phyloP scores from a whole-genome alignment of 2,797 vertebrate genomes.

The Cynodonichthys magdalenae region DNA sequence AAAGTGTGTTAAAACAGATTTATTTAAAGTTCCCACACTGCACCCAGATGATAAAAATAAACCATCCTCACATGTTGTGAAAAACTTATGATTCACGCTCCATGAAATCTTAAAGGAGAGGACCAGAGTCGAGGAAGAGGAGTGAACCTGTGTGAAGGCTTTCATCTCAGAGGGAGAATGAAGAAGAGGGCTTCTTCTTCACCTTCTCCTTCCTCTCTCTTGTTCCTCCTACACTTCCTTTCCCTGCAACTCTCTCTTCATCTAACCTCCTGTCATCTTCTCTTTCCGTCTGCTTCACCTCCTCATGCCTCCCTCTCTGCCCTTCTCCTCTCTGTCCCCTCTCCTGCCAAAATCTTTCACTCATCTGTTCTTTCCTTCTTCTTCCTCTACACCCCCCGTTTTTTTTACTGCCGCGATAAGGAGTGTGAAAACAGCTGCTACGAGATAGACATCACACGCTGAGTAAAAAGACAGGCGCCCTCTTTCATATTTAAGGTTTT shows the following conservation, averaged over 20 bases:
- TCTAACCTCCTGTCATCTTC: constrained; percentile 1
- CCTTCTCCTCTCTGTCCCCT: background rate
- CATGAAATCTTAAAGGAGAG: constrained; percentile 13
- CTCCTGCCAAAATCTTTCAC: constrained; percentile 23
- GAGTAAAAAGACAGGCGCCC: constrained; percentile 18
- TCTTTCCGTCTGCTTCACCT: background rate
- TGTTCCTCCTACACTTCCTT: background rate
- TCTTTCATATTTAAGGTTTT: background rate
- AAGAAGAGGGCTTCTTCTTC: constrained; percentile 11
- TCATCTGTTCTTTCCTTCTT: constrained; percentile 17
- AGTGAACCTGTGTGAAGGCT: constrained; percentile 28
- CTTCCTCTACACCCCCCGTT: background rate
- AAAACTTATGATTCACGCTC: background rate
- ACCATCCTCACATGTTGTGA: background rate
- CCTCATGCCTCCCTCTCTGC: background rate
- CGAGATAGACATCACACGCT: constrained; percentile 10
- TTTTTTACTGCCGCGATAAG: constrained; percentile 5
- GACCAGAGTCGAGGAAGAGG: constrained; percentile 23
- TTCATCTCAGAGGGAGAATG: constrained; percentile 47
- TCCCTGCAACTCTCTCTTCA: background rate
- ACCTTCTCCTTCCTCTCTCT: background rate
- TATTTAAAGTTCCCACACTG: too few relatives aligned
- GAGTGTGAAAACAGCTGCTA: constrained; percentile 44
- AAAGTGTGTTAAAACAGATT: too few relatives aligned
- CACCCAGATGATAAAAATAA: too few relatives aligned